Percentiles rank a stretch among this genome's conserved stretches.
Conservation (phyloP, 2,888 invertebrate species). For the Artemia sinica region DNA sequence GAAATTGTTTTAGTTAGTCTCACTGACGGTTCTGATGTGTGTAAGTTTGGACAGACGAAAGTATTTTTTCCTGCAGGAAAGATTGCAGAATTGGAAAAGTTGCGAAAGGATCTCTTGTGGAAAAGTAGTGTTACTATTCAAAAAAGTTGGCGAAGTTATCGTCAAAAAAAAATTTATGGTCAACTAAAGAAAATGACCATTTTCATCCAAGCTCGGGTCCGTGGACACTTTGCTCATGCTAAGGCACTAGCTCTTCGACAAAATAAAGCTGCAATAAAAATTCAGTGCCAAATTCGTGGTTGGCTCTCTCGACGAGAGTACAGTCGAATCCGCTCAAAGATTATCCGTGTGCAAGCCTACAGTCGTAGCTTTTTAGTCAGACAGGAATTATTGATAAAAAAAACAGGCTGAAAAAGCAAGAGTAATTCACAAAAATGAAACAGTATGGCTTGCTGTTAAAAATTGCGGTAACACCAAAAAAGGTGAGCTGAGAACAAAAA, state of each 20-base stretch:
- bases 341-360: conserved; percentile 50
- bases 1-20: no score
- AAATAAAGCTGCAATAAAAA: conserved; percentile 52
- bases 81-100: no score
- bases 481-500: conserved; percentile 29
- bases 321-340: conserved; percentile 41
- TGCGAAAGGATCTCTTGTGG: no score
- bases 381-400: conserved; percentile 40
- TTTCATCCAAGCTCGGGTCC: conserved; percentile 50
- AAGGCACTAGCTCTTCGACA: conserved; percentile 49
- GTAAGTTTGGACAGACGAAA: no score
- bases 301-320: conserved; percentile 38
- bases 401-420: conserved; percentile 47
- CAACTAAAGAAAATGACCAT: conserved; percentile 46
- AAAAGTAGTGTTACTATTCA: no score
- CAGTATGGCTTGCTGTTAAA: conserved; percentile 61
- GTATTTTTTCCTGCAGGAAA: no score
- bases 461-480: conserved; percentile 42
- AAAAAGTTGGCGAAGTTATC: conserved; percentile 24
- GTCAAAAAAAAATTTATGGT: conserved; percentile 52
- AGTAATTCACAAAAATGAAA: conserved; percentile 59
- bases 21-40: no score
- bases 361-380: conserved; percentile 57
- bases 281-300: conserved; percentile 63
- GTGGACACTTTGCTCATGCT: conserved; percentile 28